A percentile compares a stretch with the other conserved stretches of the same genome.
Conservation (phyloP, 1,140 invertebrate species). For the Acromyrmex charruanus region DNA sequence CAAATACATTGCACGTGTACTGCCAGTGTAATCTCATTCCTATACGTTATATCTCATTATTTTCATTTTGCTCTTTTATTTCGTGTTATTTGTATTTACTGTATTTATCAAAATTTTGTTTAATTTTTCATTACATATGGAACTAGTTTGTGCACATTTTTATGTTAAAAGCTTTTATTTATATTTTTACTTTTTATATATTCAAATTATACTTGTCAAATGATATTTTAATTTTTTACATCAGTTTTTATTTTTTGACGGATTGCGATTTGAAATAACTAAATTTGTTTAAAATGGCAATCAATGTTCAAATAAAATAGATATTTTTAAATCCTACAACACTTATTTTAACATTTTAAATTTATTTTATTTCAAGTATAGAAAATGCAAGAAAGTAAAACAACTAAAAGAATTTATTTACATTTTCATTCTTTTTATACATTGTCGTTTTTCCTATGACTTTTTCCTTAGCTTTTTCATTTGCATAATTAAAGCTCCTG, state of each 20-base stretch:
- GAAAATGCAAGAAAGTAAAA: not conserved
- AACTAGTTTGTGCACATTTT: not conserved
- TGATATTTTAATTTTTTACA: conserved; percentile 11
- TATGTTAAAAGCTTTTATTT: not conserved
- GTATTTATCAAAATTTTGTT: not conserved
- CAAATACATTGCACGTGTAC: conserved; percentile 54
- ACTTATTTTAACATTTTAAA: not conserved
- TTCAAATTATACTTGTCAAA: not conserved
- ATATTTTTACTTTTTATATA: conserved; percentile 8
- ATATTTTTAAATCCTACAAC: not conserved
- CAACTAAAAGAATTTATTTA: not conserved
- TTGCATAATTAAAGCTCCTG: not conserved
- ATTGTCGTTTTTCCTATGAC: not conserved
- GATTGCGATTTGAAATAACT: not conserved
- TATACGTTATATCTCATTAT: not conserved
- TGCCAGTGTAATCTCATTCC: not conserved
- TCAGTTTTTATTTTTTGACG: conserved; percentile 62
- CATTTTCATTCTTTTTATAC: conserved; percentile 10
- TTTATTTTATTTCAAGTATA: not conserved
- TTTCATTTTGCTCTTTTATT: conserved; percentile 9
- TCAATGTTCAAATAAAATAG: not conserved
- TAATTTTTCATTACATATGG: not conserved
- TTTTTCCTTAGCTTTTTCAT: not conserved
- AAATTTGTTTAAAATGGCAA: not conserved
- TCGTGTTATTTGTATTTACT: not conserved